A percentile compares a stretch with the other conserved stretches of the same genome.
Conservation (phyloP, 2,888 invertebrate genomes). For the Platycheirus albimanus region DNA sequence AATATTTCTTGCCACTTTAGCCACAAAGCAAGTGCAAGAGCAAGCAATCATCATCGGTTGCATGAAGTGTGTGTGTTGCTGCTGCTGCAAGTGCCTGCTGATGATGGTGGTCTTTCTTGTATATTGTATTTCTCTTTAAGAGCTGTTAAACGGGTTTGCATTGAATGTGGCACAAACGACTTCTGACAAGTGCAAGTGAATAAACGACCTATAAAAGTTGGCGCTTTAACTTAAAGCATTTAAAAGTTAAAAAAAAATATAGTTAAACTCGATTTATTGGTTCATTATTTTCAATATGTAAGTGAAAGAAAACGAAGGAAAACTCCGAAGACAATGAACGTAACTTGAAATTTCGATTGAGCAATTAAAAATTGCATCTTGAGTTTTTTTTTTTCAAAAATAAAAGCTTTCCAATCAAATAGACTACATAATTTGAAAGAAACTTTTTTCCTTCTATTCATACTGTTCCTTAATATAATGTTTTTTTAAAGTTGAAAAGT, state of each 20-base stretch:
- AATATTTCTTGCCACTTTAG: conserved; percentile 14
- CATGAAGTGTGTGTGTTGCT: conserved; percentile 16
- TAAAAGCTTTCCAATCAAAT: too few species aligned
- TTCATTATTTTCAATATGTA: too few species aligned
- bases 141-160: conserved; percentile 49
- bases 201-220: conserved; percentile 53
- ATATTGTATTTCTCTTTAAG: conserved; percentile 13
- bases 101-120: conserved; percentile 10
- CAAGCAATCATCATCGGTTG: conserved; percentile 31
- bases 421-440: too few species aligned
- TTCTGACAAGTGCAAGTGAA: conserved; percentile 66
- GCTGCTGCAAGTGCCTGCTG: neutral
- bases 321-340: too few species aligned
- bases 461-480: too few species aligned
- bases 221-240: conserved; percentile 3
- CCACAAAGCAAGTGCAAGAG: conserved; percentile 8
- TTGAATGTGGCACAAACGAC: conserved; percentile 42
- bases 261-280: too few species aligned
- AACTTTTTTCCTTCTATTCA: too few species aligned
- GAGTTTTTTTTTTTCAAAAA: too few species aligned
- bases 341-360: too few species aligned
- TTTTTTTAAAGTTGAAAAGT: too few species aligned
- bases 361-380: too few species aligned
- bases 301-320: neutral
- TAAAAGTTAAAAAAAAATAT: conserved; percentile 8